Percentiles rank a stretch among this genome's conserved stretches.
Conservation (phyloP, 1,140 invertebrate genomes). For the Sycophila sp. region DNA sequence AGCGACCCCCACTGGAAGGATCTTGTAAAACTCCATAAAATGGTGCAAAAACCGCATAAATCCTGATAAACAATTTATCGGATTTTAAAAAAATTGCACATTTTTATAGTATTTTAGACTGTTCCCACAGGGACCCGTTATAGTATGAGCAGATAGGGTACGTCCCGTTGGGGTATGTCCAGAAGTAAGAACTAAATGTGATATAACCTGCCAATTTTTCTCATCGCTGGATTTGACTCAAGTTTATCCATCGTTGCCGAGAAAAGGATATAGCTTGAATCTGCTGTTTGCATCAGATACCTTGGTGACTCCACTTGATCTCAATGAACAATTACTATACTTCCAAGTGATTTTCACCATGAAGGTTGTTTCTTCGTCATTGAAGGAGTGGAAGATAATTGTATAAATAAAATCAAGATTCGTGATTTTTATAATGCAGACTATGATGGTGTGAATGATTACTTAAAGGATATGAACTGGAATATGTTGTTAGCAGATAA, state of each 20-base stretch:
- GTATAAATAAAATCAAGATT: neutral
- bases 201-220: too few species aligned
- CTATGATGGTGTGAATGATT: neutral
- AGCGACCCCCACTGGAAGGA: too few species aligned
- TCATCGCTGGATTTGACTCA: neutral
- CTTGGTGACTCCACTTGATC: neutral
- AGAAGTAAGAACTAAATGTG: too few species aligned
- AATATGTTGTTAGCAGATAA: neutral
- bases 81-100: too few species aligned
- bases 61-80: too few species aligned
- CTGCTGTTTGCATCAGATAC: neutral
- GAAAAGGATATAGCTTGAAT: neutral
- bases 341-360: neutral
- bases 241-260: neutral
- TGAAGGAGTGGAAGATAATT: too few species aligned
- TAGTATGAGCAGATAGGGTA: neutral
- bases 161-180: too few species aligned
- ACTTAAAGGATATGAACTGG: neutral
- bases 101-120: too few species aligned
- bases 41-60: too few species aligned
- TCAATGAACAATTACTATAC: neutral
- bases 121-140: too few species aligned
- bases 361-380: neutral
- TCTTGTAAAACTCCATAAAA: too few species aligned
- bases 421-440: neutral